phyloP scores from a whole-genome alignment of 2,888 invertebrate species.

The Volucella zonaria region DNA sequence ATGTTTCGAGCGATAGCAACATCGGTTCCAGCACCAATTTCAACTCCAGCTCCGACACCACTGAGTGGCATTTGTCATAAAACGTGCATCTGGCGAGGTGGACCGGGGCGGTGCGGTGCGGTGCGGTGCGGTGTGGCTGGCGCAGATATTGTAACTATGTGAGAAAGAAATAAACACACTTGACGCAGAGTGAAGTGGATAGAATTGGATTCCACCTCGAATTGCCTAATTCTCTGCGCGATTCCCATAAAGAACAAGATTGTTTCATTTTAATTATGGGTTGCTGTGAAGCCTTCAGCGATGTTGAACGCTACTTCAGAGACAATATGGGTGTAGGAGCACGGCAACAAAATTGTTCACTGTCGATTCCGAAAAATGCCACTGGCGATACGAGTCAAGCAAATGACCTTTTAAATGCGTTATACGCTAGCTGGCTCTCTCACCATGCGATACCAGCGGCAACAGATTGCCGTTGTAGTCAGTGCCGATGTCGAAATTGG shows the following conservation, averaged over 20 bases:
- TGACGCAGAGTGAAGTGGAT: background rate
- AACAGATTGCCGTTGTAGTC: background rate
- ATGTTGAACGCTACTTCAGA: slow-evolving; percentile 73
- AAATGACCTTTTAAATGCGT: slow-evolving; percentile 75
- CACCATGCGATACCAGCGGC: background rate
- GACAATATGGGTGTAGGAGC: slow-evolving; percentile 74
- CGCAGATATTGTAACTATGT: slow-evolving; percentile 45
- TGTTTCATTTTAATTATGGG: slow-evolving; percentile 73
- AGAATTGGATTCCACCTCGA: slow-evolving; percentile 67
- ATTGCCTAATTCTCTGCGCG: slow-evolving; percentile 67
- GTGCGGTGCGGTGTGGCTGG: slow-evolving; percentile 7
- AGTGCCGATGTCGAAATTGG: slow-evolving; percentile 70
- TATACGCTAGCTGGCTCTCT: slow-evolving; percentile 41
- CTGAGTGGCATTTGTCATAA: slow-evolving; percentile 73
- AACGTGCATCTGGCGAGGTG: slow-evolving; percentile 64
- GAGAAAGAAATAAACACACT: slow-evolving; percentile 72
- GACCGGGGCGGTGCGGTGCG: background rate
- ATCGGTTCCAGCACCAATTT: background rate
- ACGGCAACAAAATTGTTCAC: slow-evolving; percentile 70
- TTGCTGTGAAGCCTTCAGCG: slow-evolving; percentile 65
- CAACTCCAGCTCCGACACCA: slow-evolving; percentile 45
- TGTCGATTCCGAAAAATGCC: slow-evolving; percentile 74
- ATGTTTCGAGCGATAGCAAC: background rate
- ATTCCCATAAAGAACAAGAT: slow-evolving; percentile 74
- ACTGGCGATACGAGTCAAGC: slow-evolving; percentile 72